Base-by-base conservation (phyloP, 1,140 invertebrate genomes). In the Zaprionus nigranus region DNA sequence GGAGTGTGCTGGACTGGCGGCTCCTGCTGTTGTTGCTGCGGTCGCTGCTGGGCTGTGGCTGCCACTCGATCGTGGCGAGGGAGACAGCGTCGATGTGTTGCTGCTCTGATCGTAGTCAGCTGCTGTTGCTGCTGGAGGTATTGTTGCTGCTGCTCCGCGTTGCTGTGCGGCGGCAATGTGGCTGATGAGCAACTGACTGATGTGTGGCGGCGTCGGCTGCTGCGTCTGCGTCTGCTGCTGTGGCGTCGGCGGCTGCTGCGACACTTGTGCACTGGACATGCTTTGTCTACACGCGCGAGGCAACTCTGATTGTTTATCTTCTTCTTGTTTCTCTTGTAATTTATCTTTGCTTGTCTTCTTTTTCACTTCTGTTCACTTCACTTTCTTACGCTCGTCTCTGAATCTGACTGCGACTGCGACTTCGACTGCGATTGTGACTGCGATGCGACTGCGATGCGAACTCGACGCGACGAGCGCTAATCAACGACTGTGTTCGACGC, bases 201-300 rank as follows among this genome's bases (percentile, higher is more conserved):
- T 71, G 46, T 87, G 91, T 40, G 90, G 87, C 71, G 88, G 82
- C 71, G 88, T 81, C 24, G 79, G 82, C 75, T 76, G 79, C 20
- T 59, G 85, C 53, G 17, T 17, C 78, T 79, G 71, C 56, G 81
- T 80, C 17, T 76, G 79, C 22, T 59, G 85, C 56, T 40, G 80
- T 75, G 87, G 71, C 61, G 78, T 80, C 59, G 91, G 87, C 70
- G 85, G 91, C 70, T 92, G 91, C 70, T 92, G 91, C 43, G 90
- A 92, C 71, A 92, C 91, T 87, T 92, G 91, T 64, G 68, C 91
- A 84, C 91, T 92, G 75, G 91, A 92, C 91, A 92, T 92, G 81
- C 91, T 91, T 88, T 83, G 53, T 68, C 46, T 71, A 22, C 28
- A 63, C 59, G 38, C 53, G 53, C 63, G 22, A 62, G 38, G 49